Evolutionary conservation across 2,113 vertebrate species (phyloP), one percentile per base, ranked within the genome.

Genomic region (Cyphomyrus discorhynchus): DNA sequence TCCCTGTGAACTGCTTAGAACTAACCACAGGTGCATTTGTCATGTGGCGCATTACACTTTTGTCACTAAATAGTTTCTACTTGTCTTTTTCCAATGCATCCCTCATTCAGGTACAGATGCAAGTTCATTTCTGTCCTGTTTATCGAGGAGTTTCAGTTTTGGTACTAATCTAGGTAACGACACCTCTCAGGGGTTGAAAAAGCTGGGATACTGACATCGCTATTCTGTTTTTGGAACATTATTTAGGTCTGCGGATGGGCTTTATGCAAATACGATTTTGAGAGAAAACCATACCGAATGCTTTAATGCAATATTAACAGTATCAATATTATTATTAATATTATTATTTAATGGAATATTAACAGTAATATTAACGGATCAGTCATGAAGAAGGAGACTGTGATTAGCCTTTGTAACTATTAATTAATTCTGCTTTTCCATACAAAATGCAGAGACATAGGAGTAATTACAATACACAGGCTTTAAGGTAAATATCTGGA

Each of bases 211-310:
- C 92, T 91, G 92, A 92, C 94, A 91, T 91, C 88, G 91, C 92
- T 82, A 93, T 93, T 66, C 90, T 86, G 92, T 91, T 91, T 90
- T 88, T 90, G 90, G 89, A 88, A 88, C 1, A 87, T 90, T 94
- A 92, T 94, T 95, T 93, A 93, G 93, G 93, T 94, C 90, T 91
- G 90, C 91, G 91, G 91, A 90, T 92, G 92, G 91, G 91, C 90
- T 92, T 93, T 93, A 93, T 94, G 94, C 93, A 93, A 94, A 95
- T 95, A 91, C 53, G 1, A 92, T 92, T 90, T 93, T 89, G 86
- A 90, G 89, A 92, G 91, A 94, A 93, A 93, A 87, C 52, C 70
- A 94, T 94, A 94, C 90, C 88, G 42, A 92, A 91, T 94, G 85
- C 93, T 94, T 94, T 94, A 95, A 92, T 92, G 90, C 90, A 87